A percentile compares a stretch with the other conserved stretches of the same genome.
phyloP scores from a whole-genome alignment of 2,113 vertebrate species.

The Candoia aspera region DNA sequence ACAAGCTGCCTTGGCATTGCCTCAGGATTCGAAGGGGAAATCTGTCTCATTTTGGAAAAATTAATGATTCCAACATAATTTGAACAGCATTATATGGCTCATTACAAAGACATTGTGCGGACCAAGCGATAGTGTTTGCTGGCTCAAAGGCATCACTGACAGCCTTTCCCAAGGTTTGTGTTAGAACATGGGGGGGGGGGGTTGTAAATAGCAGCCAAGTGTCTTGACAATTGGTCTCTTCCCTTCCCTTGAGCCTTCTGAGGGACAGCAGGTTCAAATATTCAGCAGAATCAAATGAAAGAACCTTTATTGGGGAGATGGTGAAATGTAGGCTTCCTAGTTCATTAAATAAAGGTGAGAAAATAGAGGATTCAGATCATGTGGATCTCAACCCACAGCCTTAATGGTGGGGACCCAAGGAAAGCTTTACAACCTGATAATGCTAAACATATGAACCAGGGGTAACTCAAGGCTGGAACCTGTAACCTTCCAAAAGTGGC shows the following conservation, averaged over 20 bases:
- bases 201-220: not conserved
- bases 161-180: not conserved
- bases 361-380: not conserved
- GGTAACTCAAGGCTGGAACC: not conserved
- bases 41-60: constrained; percentile 65
- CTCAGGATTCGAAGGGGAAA: constrained; percentile 25
- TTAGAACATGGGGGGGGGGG: not conserved
- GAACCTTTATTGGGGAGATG: not conserved
- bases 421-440: not conserved
- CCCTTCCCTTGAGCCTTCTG: not conserved
- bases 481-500: not conserved
- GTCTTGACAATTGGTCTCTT: not conserved
- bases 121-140: constrained; percentile 27
- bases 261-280: not conserved
- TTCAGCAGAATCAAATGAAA: not conserved
- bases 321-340: not conserved
- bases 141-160: not conserved
- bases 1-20: constrained; percentile 9
- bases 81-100: constrained; percentile 59
- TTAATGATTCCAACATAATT: constrained; percentile 51
- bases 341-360: too few species aligned
- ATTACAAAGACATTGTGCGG: constrained; percentile 56
- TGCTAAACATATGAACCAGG: not conserved
- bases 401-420: not conserved
- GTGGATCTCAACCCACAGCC: not conserved